Evolutionary conservation across 2,888 invertebrate genomes (phyloP), one percentile per base, ranked within the genome.

Genomic region (Euzophera pinguis): DNA sequence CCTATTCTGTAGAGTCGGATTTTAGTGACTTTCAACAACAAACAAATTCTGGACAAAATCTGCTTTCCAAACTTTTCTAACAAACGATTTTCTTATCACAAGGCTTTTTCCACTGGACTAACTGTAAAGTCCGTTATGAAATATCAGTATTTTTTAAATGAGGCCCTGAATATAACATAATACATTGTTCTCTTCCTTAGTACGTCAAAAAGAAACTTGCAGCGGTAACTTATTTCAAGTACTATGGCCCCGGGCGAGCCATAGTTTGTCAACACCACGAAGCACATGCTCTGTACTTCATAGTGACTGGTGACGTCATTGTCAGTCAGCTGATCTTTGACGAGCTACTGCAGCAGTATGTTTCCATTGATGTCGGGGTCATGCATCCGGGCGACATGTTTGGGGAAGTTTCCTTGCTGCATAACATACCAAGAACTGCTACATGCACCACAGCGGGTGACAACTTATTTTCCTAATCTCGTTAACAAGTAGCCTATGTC

Each of bases 361-460:
- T 89, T 0, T 86, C 86, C 0, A 76, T 85, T 13, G 90, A 91
- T 12, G 76, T 92, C 7, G 92, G 91, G 4, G 69, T 69, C 0
- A 85, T 93, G 77, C 86, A 85, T 17, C 59, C 90, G 0, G 94
- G 94, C 0, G 92, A 92, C 51, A 91, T 92, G 87, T 94, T 94
- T 62, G 94, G 94, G 0, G 93, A 94, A 75, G 91, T 93, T 10
- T 92, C 93, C 0, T 72, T 94, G 37, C 70, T 94, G 50, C 93
- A 94, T 61, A 88, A 89, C 17, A 90, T 93, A 42, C 89, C 89
- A 4, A 87, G 94, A 67, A 91, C 92, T 6, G 92, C 93, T 13
- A 93, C 94, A 0, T 91, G 91, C 52, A 89, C 90, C 7, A 93
- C 92, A 27, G 66, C 70, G 53, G 91, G 92, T 92, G 62, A 81